Evolutionary conservation across 2,113 vertebrate species (phyloP), one percentile per base, ranked within the genome.

Genomic region (Odocoileus virginianus): DNA sequence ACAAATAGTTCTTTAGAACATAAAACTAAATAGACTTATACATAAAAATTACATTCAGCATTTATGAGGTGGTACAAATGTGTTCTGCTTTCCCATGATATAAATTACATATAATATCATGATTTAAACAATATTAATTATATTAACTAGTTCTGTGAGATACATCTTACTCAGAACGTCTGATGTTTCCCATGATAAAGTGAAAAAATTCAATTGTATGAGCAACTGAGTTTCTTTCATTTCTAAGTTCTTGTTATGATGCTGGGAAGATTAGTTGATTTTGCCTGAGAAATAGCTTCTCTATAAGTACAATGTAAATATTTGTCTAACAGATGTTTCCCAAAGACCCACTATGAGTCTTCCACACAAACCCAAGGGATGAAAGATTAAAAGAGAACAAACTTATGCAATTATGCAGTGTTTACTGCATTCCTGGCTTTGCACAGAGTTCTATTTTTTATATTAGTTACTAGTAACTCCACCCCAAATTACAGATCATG

Each of bases 1-100:
- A 98, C 96, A 98, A 97, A 89, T 3, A 97, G 95, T 74, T 98
- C 79, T 97, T 98, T 95, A 95, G 95, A 98, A 98, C 83, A 98
- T 95, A 98, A 97, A 79, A 21, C n/a, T 28, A 84, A 94, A 78
- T 17, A 8, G 84, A 98, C 97, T 98, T 98, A 93, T 95, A 97
- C 17, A 78, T 95, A 83, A 98, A 94, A 96, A 71, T 98, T 98
- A 97, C 90, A 97, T 95, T 98, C 79, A 97, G 97, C 93, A 93
- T 98, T 98, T 98, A 94, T 92, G 96, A 93, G 74, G 61, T 96
- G 97, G 95, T 98, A 98, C 84, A 98, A 98, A 40, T 54, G 40
- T 87, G 57, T 97, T 97, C 47, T 83, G 95, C 71, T 78, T 85
- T 55, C 55, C 94, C 74, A 61, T 97, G 97, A 97, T 74, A 93